phyloP scores from a whole-genome alignment of 2,113 vertebrate species.

The Atrichornis clamosus region DNA sequence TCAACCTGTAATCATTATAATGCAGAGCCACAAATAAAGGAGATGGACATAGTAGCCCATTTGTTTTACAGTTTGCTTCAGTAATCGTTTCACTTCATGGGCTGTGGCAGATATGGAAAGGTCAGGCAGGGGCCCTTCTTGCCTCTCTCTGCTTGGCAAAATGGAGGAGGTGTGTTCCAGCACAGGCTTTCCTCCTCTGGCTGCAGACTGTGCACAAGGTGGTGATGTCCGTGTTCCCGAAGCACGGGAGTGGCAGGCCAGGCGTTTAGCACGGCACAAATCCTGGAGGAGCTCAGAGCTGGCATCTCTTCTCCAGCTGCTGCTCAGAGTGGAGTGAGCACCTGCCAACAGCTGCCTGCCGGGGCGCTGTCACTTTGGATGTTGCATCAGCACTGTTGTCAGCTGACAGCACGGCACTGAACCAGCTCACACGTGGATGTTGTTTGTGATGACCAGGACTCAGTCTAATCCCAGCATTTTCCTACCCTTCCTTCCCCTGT shows the following conservation, averaged over 20 bases:
- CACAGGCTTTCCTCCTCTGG: not conserved
- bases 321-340: not conserved
- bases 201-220: rapidly evolving
- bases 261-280: not conserved
- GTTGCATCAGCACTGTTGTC: not conserved
- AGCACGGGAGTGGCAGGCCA: rapidly evolving
- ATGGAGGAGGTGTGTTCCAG: rapidly evolving
- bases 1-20: constrained; percentile 70
- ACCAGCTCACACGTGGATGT: not conserved
- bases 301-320: not conserved
- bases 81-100: not conserved
- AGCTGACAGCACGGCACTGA: rapidly evolving
- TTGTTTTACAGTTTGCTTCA: constrained; percentile 41
- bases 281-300: not conserved
- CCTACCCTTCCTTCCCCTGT: not conserved
- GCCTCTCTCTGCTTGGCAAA: not conserved
- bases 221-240: rapidly evolving
- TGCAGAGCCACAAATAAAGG: constrained; percentile 75
- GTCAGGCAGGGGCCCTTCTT: not conserved
- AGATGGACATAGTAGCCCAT: constrained; percentile 49
- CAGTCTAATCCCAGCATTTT: not conserved
- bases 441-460: not conserved
- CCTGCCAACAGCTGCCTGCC: rapidly evolving
- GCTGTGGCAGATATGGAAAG: not conserved
- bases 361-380: rapidly evolving